These are phyloP conservation scores for Stenodema calcarata DNA, from an alignment of 2,888 invertebrate genomes.

Conservation along the genomic window DNA sequence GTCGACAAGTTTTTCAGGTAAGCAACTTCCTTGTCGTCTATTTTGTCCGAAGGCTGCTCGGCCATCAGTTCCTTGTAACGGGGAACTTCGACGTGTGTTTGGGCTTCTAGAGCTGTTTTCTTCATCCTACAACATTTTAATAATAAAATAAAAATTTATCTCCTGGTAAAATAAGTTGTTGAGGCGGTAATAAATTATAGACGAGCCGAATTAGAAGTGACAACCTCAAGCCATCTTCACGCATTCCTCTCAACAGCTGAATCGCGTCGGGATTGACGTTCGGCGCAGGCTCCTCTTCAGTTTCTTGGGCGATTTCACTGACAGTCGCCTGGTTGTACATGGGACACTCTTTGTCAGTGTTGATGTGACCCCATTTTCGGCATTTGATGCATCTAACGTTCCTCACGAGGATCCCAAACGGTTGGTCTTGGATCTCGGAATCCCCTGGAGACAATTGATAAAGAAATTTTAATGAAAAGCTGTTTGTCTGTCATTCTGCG, in stretches of 20 bases:
- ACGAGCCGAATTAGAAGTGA: too few species aligned
- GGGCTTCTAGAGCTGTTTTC: conserved; percentile 67
- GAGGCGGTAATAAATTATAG: too few species aligned
- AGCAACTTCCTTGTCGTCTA: conserved; percentile 66
- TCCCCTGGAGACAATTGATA: conserved; percentile 64
- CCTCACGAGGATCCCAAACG: conserved; percentile 95
- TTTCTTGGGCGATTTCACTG: conserved; percentile 68
- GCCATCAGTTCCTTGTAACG: conserved; percentile 30
- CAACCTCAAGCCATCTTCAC: conserved; percentile 80
- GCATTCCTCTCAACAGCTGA: conserved; percentile 85
- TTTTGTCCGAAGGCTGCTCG: conserved; percentile 61
- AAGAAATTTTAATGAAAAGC: conserved; percentile 55
- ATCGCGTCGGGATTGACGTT: conserved; percentile 65
- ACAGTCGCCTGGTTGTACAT: conserved; percentile 80
- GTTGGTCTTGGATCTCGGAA: conserved; percentile 96
- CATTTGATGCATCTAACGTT: conserved; percentile 99
- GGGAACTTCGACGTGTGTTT: conserved; percentile 61
- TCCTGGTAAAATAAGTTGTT: too few species aligned
- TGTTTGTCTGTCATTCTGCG: too few species aligned
- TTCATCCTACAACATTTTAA: conserved; percentile 68
- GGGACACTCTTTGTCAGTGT: conserved; percentile 96
- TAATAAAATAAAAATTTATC: neutral
- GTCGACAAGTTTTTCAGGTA: conserved; percentile 83
- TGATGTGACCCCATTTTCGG: conserved; percentile 99
- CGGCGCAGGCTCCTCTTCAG: conserved; percentile 58